Conservation (phyloP, 2,888 invertebrate genomes). For the Halocaridina rubra region DNA sequence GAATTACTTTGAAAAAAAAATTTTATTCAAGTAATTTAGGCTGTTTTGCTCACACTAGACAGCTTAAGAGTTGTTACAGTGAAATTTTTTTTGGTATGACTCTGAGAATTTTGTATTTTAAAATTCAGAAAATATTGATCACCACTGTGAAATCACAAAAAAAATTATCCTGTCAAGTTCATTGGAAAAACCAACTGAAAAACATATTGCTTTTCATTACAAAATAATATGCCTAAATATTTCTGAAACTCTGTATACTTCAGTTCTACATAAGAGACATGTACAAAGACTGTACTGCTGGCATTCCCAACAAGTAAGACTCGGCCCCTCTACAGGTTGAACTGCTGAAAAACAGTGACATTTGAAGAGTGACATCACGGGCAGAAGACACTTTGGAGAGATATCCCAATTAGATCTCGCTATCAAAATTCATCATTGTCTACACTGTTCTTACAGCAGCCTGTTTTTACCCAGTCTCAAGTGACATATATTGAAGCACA, state of each 20-base stretch:
- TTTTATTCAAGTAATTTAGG: too few species aligned
- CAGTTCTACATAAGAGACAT: neutral
- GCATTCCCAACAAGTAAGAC: slow-evolving; percentile 7
- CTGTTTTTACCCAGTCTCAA: slow-evolving; percentile 29
- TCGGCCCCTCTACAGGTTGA: slow-evolving; percentile 32
- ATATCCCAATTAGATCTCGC: neutral
- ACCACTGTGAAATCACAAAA: too few species aligned
- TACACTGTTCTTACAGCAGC: slow-evolving; percentile 45
- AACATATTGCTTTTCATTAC: neutral
- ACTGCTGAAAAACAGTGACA: neutral
- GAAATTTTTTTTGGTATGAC: too few species aligned
- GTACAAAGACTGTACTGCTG: neutral
- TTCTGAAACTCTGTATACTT: neutral
- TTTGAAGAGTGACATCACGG: neutral
- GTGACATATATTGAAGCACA: slow-evolving; percentile 35
- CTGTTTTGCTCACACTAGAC: too few species aligned
- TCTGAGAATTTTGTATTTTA: too few species aligned
- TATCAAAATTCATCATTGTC: slow-evolving; percentile 43
- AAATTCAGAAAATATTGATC: too few species aligned
- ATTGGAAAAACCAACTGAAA: too few species aligned
- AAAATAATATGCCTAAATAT: neutral
- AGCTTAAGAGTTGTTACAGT: too few species aligned
- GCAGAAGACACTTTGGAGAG: neutral
- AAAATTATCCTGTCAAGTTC: too few species aligned
- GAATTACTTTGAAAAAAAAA: too few species aligned